These are phyloP conservation scores for Mythimna vitellina DNA, from an alignment of 2,888 invertebrate genomes.

Conservation along the genomic window DNA sequence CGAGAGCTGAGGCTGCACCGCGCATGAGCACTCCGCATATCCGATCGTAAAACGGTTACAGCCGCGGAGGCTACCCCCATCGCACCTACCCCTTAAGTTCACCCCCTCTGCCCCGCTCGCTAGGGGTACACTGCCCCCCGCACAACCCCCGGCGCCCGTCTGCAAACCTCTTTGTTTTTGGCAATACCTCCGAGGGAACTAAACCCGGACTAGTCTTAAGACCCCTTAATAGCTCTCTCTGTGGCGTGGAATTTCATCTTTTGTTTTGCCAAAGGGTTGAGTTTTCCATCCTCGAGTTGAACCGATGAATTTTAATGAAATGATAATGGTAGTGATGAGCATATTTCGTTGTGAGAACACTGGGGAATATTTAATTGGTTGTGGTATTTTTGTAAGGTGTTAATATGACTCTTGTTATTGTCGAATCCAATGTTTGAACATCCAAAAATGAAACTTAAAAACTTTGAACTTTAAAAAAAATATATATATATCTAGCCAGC, in stretches of 20 bases:
- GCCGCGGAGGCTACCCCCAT: conserved; percentile 73
- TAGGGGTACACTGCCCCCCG: conserved; percentile 57
- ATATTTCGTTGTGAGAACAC: conserved; percentile 52
- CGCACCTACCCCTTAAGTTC: conserved; percentile 62
- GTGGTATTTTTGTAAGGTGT: neutral
- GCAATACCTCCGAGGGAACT: conserved; percentile 82
- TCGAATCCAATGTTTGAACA: neutral
- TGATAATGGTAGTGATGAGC: conserved; percentile 65
- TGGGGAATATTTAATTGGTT: conserved; percentile 25
- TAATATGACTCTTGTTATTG: neutral
- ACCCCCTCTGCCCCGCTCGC: conserved; percentile 56
- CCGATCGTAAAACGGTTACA: conserved; percentile 89
- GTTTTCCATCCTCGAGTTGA: conserved; percentile 36
- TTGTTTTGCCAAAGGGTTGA: conserved; percentile 78
- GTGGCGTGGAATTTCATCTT: conserved; percentile 80
- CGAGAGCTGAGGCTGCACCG: conserved; percentile 80
- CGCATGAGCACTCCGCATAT: conserved; percentile 88
- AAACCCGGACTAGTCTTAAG: conserved; percentile 85
- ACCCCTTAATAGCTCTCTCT: conserved; percentile 87
- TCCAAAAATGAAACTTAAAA: no score
- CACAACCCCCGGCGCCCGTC: conserved; percentile 75
- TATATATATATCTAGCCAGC: neutral
- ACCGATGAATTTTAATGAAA: conserved; percentile 74
- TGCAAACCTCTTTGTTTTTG: conserved; percentile 88
- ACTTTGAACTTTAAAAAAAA: no score